Evolutionary conservation across 2,888 invertebrate species (phyloP), one percentile per base, ranked within the genome.

Genomic region (Ommatoiulus sabulosus): DNA sequence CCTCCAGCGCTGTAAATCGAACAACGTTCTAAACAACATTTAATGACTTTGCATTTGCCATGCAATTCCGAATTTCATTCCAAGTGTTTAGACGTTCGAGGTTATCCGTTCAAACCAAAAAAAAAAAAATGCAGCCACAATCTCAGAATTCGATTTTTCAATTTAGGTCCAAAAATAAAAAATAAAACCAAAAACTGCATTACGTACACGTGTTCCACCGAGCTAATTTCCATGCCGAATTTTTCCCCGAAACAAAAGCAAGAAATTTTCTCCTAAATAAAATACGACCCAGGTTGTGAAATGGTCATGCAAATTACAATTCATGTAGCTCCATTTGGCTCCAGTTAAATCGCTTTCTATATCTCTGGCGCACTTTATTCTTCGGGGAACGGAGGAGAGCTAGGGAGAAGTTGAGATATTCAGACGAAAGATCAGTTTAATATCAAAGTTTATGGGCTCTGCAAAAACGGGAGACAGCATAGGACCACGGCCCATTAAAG

Each of bases 401-500:
- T 5, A 63, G 63, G 63, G 63, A 63, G 63, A 63, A 63, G 63
- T 63, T 63, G n/a, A 63, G 63, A 63, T 63, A 63, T 63, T 85
- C 85, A 85, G 43, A 85, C 44, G 85, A 35, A 85, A 85, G 85
- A 85, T 85, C 85, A 85, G 85, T 85, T 85, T 85, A 85, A 85
- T 85, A 44, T 44, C 44, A 85, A 85, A 43, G 43, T 85, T 85
- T 44, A 85, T 85, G 35, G 35, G 43, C 44, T n/a, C n/a, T 63
- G 63, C 63, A 85, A 44, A 85, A 85, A 17, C 44, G 44, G 43
- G 44, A 85, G 44, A 85, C 85, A 44, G 85, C 44, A 85, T 43
- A 85, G 85, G 35, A 85, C 85, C 85, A 87, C 52, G 72, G 63
- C 52, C 43, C 87, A 87, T 87, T 87, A 87, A 87, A 87, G 87